These are phyloP conservation scores for Loris lydekkerianus DNA, from an alignment of 2,797 vertebrate genomes.

Conservation along the genomic window DNA sequence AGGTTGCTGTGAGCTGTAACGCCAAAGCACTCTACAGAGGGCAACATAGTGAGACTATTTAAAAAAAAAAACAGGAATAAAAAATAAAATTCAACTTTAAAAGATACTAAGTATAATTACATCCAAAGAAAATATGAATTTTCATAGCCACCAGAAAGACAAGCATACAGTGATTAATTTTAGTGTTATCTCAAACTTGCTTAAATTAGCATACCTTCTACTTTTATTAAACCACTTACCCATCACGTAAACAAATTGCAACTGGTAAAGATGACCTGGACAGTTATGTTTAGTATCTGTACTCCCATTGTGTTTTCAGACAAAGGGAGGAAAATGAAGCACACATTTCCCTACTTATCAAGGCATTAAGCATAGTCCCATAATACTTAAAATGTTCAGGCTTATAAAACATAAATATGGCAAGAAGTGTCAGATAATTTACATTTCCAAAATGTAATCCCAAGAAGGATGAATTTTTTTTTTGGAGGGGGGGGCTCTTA, in stretches of 20 bases:
- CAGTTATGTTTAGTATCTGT: neutral
- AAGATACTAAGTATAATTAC: neutral
- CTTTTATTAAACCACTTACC: neutral
- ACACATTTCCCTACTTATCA: neutral
- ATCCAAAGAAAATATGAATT: slow-evolving; percentile 17
- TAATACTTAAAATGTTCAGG: neutral
- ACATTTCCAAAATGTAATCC: neutral
- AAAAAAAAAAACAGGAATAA: too few species aligned
- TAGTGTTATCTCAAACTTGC: neutral
- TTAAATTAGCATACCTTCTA: neutral
- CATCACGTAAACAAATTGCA: neutral
- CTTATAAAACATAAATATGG: slow-evolving; percentile 15
- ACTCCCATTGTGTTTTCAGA: neutral
- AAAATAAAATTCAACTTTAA: neutral
- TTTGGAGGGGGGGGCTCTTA: neutral
- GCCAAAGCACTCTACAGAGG: too few species aligned
- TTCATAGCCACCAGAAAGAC: neutral
- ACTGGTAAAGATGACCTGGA: neutral
- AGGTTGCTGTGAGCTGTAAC: too few species aligned
- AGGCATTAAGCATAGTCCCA: neutral
- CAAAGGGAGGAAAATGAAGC: slow-evolving; percentile 36
- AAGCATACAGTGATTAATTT: slow-evolving; percentile 29
- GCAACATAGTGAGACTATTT: too few species aligned
- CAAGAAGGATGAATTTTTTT: neutral
- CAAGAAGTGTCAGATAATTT: neutral